phyloP scores from a whole-genome alignment of 2,113 vertebrate species.

The Azemiops feae region DNA sequence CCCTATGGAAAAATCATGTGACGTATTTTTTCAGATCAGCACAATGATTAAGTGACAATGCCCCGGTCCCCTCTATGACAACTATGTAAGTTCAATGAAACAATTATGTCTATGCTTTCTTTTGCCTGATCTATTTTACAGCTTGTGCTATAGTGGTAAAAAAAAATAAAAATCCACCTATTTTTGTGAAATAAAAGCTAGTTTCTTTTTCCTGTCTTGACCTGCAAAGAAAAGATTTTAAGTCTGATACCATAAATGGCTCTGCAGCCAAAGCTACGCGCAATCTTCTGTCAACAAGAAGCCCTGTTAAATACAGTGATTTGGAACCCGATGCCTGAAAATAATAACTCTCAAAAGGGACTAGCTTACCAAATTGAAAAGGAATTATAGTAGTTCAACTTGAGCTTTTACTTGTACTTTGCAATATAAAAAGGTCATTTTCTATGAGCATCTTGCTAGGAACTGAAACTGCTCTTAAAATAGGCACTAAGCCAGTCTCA shows the following conservation, averaged over 20 bases:
- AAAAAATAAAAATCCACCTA: not conserved
- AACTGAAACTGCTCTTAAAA: not conserved
- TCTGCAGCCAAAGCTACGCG: not conserved
- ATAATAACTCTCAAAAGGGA: not conserved
- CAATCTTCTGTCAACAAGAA: not conserved
- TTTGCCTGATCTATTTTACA: not conserved
- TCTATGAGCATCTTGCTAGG: not conserved
- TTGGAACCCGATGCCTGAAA: not conserved
- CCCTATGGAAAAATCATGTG: not conserved
- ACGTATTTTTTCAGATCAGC: not conserved
- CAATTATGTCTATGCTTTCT: not conserved
- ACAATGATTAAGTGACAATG: not conserved
- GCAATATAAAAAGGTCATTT: not conserved
- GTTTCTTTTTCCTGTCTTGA: not conserved
- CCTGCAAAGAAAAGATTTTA: not conserved
- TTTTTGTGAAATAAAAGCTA: not conserved
- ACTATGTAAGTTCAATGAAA: not conserved
- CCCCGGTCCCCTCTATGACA: not conserved
- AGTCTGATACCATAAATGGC: not conserved
- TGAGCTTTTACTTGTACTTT: not conserved
- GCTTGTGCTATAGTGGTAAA: not conserved
- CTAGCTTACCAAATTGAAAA: not conserved
- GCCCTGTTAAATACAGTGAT: not conserved
- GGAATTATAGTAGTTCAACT: rapidly evolving
- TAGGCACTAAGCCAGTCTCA: not conserved